A percentile compares a stretch with the other conserved stretches of the same genome.
phyloP scores from a whole-genome alignment of 1,140 invertebrate genomes.

The Ruditapes philippinarum region DNA sequence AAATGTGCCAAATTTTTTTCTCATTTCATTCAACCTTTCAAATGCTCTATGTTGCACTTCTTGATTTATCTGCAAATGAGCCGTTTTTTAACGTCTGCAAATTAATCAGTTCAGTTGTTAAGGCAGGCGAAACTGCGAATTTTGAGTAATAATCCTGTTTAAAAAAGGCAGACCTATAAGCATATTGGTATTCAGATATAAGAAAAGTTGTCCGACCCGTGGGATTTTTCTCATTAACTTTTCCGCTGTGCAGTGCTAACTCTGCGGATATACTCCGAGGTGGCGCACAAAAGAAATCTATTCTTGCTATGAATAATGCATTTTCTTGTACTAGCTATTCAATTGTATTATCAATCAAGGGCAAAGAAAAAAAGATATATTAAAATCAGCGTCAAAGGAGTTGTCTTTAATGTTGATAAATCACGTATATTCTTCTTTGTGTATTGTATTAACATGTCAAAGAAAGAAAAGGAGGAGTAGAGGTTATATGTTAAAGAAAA shows the following conservation, averaged over 20 bases:
- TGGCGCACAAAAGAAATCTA: background rate
- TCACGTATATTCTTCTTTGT: background rate
- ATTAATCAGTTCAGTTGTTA: too few species aligned
- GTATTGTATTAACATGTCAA: background rate
- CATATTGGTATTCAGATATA: background rate
- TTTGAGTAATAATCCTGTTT: too few species aligned
- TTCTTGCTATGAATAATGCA: background rate
- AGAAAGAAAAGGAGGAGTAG: background rate
- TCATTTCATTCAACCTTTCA: too few species aligned
- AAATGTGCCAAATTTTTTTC: too few species aligned
- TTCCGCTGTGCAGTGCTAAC: background rate
- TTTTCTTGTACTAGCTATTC: background rate
- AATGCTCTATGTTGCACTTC: too few species aligned
- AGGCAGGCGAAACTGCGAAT: too few species aligned
- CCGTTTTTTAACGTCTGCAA: too few species aligned
- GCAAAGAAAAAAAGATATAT: background rate
- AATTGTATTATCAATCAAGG: background rate
- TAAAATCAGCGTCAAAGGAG: background rate
- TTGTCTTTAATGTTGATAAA: background rate
- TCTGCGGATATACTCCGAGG: too few species aligned
- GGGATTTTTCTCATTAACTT: background rate
- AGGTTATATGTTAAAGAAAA: too few species aligned
- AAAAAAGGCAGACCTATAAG: too few species aligned
- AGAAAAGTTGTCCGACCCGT: background rate
- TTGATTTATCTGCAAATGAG: too few species aligned